phyloP scores from a whole-genome alignment of 2,797 vertebrate species.

The Chromobotia macracanthus region DNA sequence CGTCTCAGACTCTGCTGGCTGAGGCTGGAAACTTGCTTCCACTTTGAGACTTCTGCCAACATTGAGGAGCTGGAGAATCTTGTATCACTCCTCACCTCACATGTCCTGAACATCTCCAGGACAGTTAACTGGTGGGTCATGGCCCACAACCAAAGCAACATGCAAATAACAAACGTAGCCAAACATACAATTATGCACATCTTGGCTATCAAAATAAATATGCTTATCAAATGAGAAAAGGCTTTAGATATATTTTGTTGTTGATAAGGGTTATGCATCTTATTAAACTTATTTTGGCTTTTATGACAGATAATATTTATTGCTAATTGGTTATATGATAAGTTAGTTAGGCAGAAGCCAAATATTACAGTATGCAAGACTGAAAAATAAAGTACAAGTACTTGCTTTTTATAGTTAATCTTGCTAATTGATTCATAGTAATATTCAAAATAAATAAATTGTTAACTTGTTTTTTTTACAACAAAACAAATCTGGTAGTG shows the following conservation, averaged over 20 bases:
- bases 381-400: too few species aligned
- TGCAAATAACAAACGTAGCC: conserved; percentile 15
- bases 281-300: not conserved
- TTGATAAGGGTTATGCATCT: not conserved
- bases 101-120: conserved; percentile 34
- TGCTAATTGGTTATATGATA: too few species aligned
- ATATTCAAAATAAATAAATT: too few species aligned
- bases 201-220: not conserved
- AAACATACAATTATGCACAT: not conserved
- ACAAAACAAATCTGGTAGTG: not conserved
- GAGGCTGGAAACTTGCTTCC: conserved; percentile 54
- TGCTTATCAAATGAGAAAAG: not conserved
- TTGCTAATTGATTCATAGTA: too few species aligned
- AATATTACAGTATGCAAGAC: too few species aligned
- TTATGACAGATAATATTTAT: too few species aligned
- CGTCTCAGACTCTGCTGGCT: conserved; percentile 62
- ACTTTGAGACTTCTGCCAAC: conserved; percentile 67
- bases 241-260: too few species aligned
- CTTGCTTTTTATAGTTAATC: too few species aligned
- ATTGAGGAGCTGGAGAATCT: conserved; percentile 60
- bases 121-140: conserved; percentile 4
- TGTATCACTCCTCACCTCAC: conserved; percentile 53
- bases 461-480: not conserved
- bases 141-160: conserved; percentile 1
- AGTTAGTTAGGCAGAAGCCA: too few species aligned